These are phyloP conservation scores for Catostomus latipinnis DNA, from an alignment of 2,797 vertebrate species.

Conservation along the genomic window DNA sequence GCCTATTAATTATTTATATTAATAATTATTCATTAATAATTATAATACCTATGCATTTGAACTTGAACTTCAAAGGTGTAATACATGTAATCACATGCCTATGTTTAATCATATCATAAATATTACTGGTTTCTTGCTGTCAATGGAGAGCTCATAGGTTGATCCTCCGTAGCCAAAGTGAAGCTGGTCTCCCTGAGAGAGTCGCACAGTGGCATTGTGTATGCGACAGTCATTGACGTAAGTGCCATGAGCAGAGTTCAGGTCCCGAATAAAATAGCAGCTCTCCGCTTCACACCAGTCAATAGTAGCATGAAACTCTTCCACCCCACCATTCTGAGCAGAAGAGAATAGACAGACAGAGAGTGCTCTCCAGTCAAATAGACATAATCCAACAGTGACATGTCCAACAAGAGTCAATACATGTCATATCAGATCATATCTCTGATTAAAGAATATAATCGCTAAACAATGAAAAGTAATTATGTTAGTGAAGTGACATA, in stretches of 20 bases:
- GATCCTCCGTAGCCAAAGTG: constrained; percentile 71
- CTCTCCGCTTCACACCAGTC: constrained; percentile 64
- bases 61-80: background rate
- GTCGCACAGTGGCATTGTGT: constrained; percentile 79
- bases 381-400: background rate
- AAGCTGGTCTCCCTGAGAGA: constrained; percentile 75
- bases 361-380: background rate
- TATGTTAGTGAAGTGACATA: constrained; percentile 49
- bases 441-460: background rate
- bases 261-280: constrained; percentile 77
- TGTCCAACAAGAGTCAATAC: background rate
- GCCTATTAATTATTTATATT: too few species aligned
- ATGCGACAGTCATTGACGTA: constrained; percentile 82
- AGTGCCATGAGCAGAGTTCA: constrained; percentile 76
- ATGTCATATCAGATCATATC: background rate
- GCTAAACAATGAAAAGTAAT: background rate
- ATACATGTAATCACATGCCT: background rate
- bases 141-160: constrained; percentile 72
- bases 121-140: constrained; percentile 68
- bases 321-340: constrained; percentile 74
- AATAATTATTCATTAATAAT: background rate
- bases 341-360: constrained; percentile 14
- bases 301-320: constrained; percentile 78
- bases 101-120: constrained; percentile 1
- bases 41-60: background rate